Evolutionary conservation across 2,797 vertebrate species (phyloP), one percentile per base, ranked within the genome.

Genomic region (Acipenser oxyrinchus): DNA sequence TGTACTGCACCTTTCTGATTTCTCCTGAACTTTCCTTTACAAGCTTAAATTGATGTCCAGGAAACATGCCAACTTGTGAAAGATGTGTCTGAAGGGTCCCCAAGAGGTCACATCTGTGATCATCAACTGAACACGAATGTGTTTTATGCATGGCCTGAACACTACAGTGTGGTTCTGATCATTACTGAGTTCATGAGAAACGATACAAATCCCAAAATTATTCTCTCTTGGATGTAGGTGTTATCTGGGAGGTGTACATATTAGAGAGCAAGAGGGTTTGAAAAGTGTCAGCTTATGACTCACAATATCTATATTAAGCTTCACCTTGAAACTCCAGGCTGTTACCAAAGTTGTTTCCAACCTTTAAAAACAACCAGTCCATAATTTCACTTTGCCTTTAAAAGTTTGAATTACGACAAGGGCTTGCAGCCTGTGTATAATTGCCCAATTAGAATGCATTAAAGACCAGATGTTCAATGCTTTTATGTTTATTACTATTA

Each of bases 221-320:
- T 11, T 7, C 6, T 13, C 15, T 58, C 5, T n/a, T 13, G 12
- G 55, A 58, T 58, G 11, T n/a, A 7, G 15, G 15, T 58, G 55
- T 58, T 58, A n/a, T 58, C n/a, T 58, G 55, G 55, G 12, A 58
- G 55, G 55, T n/a, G 55, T 58, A 58, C 55, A 58, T 11, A 58
- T 11, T 58, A 37, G n/a, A 11, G 11, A n/a, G 15, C 55, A 58
- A 58, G 55, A 58, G 12, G 55, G 12, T 13, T 58, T 7, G 15
- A n/a, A n/a, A 58, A 58, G 10, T n/a, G 6, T 7, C 55, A 58
- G 12, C 12, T 58, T 58, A 58, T 58, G 55, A n/a, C 55, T 58
- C 10, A 1, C 12, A 13, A 12, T 7, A 58, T 58, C 55, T 13
- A n/a, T 7, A 11, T 37, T 37, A 37, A 37, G 37, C 5, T 37